These are phyloP conservation scores for Trichopoda pennipes DNA, from an alignment of 2,888 invertebrate species.

Conservation along the genomic window DNA sequence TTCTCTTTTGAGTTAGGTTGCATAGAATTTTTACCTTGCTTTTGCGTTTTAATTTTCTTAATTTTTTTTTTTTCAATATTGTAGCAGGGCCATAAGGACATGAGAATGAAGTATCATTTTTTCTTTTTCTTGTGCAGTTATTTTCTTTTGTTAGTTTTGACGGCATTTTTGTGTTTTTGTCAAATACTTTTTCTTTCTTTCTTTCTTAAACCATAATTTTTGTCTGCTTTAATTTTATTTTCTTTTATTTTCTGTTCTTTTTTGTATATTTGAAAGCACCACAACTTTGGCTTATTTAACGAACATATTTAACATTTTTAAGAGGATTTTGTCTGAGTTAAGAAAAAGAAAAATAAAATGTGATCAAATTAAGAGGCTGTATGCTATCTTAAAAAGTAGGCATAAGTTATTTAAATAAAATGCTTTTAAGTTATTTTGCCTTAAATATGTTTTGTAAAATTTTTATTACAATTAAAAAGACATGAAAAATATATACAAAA, in stretches of 20 bases:
- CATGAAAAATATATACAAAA: too few relatives aligned
- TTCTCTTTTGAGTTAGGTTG: slow-evolving; percentile 34
- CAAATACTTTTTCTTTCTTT: slow-evolving; percentile 31
- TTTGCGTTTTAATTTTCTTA: neutral
- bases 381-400: too few relatives aligned
- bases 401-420: too few relatives aligned
- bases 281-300: too few relatives aligned
- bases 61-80: neutral
- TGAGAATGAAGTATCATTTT: slow-evolving; percentile 17
- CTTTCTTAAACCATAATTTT: slow-evolving; percentile 22
- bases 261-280: too few relatives aligned
- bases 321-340: too few relatives aligned
- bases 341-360: too few relatives aligned
- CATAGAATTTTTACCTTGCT: slow-evolving; percentile 53
- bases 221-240: neutral
- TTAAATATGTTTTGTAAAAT: too few relatives aligned
- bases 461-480: too few relatives aligned
- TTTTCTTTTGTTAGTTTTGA: slow-evolving; percentile 35
- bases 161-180: slow-evolving; percentile 29
- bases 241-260: neutral
- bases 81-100: slow-evolving; percentile 4
- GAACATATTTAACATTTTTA: too few relatives aligned
- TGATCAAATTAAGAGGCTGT: too few relatives aligned
- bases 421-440: too few relatives aligned
- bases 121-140: neutral